Conservation (phyloP, 2,113 vertebrate species). For the Ovibos moschatus region DNA sequence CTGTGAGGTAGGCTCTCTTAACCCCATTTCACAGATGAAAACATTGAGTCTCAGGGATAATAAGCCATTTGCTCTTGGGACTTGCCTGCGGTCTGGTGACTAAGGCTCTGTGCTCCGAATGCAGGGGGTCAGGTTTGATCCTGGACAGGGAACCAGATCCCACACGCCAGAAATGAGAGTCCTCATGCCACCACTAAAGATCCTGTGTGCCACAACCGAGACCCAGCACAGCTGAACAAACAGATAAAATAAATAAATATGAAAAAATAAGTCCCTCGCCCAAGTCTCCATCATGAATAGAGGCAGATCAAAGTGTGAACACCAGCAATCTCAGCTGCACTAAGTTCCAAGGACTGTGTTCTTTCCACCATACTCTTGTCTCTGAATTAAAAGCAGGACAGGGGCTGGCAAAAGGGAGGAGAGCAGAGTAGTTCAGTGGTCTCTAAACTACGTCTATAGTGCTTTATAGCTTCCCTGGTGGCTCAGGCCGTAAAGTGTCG, state of each 20-base stretch:
- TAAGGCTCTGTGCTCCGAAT: not conserved
- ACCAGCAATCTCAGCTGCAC: not conserved
- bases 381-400: not conserved
- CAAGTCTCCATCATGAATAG: not conserved
- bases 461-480: not conserved
- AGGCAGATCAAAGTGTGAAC: not conserved
- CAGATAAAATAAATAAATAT: not conserved
- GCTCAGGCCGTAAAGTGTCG: not conserved
- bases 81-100: not conserved
- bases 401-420: not conserved
- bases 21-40: not conserved
- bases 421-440: not conserved
- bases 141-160: not conserved
- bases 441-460: not conserved
- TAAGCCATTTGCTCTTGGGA: not conserved
- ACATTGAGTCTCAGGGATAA: not conserved
- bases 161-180: fast-evolving
- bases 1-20: not conserved
- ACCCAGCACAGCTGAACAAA: not conserved
- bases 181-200: not conserved
- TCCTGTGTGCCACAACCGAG: not conserved
- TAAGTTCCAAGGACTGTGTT: not conserved
- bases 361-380: not conserved
- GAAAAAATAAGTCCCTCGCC: not conserved
- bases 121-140: not conserved